Conservation (phyloP, 2,113 vertebrate genomes). For the Elachura formosa region DNA sequence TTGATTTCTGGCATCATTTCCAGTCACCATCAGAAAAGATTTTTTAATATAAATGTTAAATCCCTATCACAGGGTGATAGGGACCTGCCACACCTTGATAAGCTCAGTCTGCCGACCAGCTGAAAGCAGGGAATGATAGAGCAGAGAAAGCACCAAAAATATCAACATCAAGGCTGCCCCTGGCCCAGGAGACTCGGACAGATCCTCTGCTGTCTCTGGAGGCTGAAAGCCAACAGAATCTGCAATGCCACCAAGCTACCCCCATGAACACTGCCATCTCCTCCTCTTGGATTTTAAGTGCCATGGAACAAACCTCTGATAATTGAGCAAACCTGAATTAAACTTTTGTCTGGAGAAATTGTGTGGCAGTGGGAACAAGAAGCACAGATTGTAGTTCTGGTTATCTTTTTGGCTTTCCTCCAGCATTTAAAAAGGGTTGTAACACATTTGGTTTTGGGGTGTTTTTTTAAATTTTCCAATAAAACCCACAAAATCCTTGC, state of each 20-base stretch:
- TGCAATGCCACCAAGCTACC: background rate
- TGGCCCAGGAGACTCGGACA: background rate
- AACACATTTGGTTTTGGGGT: fast-evolving
- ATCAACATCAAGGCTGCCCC: background rate
- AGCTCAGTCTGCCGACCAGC: background rate
- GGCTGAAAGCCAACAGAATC: background rate
- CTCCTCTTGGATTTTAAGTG: background rate
- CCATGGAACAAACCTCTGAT: background rate
- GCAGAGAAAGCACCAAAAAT: background rate
- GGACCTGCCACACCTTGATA: background rate
- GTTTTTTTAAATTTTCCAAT: background rate
- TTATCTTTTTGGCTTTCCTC: background rate
- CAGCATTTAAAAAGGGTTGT: background rate
- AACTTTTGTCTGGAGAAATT: background rate
- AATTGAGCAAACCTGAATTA: background rate
- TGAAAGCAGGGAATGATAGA: background rate
- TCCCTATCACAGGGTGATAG: background rate
- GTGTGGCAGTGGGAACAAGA: background rate
- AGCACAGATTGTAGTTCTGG: background rate
- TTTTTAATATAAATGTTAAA: background rate
- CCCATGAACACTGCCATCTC: background rate
- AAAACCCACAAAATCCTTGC: background rate
- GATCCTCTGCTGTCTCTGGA: background rate
- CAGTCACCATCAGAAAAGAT: background rate
- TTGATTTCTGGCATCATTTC: background rate